Evolutionary conservation across 2,888 invertebrate genomes (phyloP), one percentile per base, ranked within the genome.

Genomic region (Acanthosoma haemorrhoidale): DNA sequence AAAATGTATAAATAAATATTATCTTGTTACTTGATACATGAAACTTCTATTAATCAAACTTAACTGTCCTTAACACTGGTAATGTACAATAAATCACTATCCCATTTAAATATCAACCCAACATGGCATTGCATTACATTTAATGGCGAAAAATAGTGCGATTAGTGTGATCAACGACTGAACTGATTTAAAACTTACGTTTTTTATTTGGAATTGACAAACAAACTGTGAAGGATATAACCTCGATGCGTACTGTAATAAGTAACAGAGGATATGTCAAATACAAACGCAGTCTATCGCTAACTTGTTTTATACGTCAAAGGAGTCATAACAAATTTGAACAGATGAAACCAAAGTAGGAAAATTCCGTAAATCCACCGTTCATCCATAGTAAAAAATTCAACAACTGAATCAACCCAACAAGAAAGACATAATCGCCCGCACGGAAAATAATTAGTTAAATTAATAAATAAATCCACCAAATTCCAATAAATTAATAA

Each of bases 201-300:
- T 60, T 60, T 16, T 15, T 34, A n/a, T 25, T 60, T 5, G 29
- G 60, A 29, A 34, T 60, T 34, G 60, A 60, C 32, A 60, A 60
- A 60, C 36, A 60, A 60, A 60, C 36, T 60, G 60, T 16, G 36
- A 29, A 34, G 60, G 60, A 29, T 60, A 29, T 60, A 60, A 60
- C 60, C 60, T 60, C 60, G 32, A 60, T 31, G 15, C 32, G 15
- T 11, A 60, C 2, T 15, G 13, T 32, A 32, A 34, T 60, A 51
- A 51, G 21, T 25, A n/a, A 51, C 21, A 25, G n/a, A 13, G n/a
- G 25, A 51, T 51, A 51, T 2, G 21, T 5, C 25, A 25, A 2
- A 25, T n/a, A 13, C 25, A 25, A 6, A 51, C 5, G 21, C 25
- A 51, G 25, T 51, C 29, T 51, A 51, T n/a, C n/a, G 51, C 51